Percentiles rank a stretch among this genome's conserved stretches.
These are phyloP conservation scores for Chascanopsetta lugubris DNA, from an alignment of 2,113 vertebrate genomes.

Conservation along the genomic window DNA sequence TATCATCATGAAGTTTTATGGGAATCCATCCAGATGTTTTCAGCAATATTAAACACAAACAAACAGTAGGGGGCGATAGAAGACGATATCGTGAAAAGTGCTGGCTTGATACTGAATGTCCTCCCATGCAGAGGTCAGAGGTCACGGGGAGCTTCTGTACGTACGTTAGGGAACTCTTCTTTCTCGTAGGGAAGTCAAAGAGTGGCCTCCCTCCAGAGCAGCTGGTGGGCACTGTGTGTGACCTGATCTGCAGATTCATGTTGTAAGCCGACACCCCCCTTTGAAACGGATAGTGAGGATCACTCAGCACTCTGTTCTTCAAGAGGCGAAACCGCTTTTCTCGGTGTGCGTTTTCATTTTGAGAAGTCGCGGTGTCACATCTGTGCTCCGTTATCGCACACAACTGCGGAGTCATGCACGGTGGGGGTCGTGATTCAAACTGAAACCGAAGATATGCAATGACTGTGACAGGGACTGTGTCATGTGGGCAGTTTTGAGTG, in stretches of 20 bases:
- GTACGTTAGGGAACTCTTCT: background rate
- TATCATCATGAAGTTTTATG: background rate
- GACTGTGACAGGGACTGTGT: background rate
- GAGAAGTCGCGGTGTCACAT: background rate
- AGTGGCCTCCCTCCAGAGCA: no score
- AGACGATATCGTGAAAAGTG: no score
- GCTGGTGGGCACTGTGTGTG: no score
- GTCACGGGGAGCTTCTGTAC: background rate
- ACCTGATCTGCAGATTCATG: background rate
- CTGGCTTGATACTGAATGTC: background rate
- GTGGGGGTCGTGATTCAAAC: slow-evolving; percentile 10
- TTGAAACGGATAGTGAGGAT: no score
- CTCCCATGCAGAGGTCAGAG: background rate
- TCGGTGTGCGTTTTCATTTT: no score
- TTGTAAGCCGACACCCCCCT: background rate
- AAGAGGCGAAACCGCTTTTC: no score
- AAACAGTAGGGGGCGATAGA: background rate
- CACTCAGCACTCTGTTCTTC: no score
- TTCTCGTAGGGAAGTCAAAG: background rate
- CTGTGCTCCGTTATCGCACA: background rate
- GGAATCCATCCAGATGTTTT: no score
- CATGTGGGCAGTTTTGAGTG: background rate
- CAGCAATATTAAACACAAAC: no score
- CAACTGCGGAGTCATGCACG: background rate
- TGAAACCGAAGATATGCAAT: no score